Base-by-base conservation (phyloP, 2,797 vertebrate species). In the Enteromius treurensis region DNA sequence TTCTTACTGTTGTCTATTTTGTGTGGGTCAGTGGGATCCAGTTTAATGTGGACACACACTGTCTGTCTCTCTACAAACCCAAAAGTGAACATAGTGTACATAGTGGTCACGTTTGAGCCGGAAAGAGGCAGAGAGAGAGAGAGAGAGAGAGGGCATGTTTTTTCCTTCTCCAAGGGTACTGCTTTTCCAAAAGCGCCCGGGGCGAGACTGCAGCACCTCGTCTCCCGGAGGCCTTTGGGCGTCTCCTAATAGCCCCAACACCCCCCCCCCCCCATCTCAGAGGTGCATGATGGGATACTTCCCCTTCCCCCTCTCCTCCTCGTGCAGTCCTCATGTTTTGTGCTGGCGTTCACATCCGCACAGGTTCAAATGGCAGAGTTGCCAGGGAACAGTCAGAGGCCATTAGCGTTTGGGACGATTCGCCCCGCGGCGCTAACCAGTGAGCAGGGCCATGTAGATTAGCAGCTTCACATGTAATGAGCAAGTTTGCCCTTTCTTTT, bases 381-480 rank as follows among this genome's bases (percentile, higher is more conserved):
- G 98, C 97, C 97, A 98, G 95, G 97, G 96, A 99, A 97, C 97
- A 98, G 98, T 99, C 98, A 99, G 95, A 99, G 99, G 95, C 97
- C 97, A 99, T 99, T 99, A 99, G 96, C 95, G 97, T 97, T 98
- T 97, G 96, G 96, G 97, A 98, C 96, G 97, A 97, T 98, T 97
- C 98, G 97, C 97, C 98, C 98, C 96, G 95, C 95, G 97, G 98
- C 97, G 94, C 96, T 96, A 94, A 95, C 96, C 95, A 93, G 93
- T 96, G 95, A 95, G 95, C 95, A 91, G 91, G 93, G 91, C 91
- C 94, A 94, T 94, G 91, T 91, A 90, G 94, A 94, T 94, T 94
- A 91, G 92, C 93, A 91, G 84, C 90, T 92, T 91, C 90, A 95
- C 90, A 95, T 95, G 93, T 96, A 96, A 96, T 95, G 94, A 95